phyloP scores from a whole-genome alignment of 2,797 vertebrate species.

The Psittacula derbiana region DNA sequence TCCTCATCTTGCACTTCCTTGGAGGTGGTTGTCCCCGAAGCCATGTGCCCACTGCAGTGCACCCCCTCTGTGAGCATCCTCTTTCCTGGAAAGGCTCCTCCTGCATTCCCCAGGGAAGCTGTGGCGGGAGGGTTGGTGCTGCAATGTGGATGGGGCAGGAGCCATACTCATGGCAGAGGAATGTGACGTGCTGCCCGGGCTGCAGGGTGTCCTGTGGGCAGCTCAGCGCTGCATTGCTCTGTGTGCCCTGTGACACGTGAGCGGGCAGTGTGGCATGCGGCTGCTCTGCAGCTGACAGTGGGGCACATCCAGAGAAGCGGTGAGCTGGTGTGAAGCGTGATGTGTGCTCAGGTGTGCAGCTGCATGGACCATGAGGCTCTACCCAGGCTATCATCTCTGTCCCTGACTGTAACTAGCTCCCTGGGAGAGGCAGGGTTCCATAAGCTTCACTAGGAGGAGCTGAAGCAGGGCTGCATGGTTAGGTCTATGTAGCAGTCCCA shows the following conservation, averaged over 20 bases:
- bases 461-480: neutral
- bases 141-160: neutral
- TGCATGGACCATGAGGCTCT: neutral
- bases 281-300: neutral
- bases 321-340: neutral
- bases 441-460: neutral
- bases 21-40: neutral
- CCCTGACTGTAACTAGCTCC: neutral
- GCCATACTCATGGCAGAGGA: neutral
- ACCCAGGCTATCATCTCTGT: neutral
- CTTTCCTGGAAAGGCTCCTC: neutral
- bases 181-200: neutral
- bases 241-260: neutral
- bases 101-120: neutral
- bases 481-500: neutral
- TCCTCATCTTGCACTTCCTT: neutral
- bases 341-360: neutral
- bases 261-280: neutral
- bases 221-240: neutral
- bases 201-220: neutral
- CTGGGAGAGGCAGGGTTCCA: neutral
- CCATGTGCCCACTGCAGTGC: neutral
- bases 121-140: fast-evolving
- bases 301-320: fast-evolving
- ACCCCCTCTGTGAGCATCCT: neutral